These are phyloP conservation scores for Caenorhabditis sp. DNA, from an alignment of 2,888 invertebrate genomes.

Conservation along the genomic window DNA sequence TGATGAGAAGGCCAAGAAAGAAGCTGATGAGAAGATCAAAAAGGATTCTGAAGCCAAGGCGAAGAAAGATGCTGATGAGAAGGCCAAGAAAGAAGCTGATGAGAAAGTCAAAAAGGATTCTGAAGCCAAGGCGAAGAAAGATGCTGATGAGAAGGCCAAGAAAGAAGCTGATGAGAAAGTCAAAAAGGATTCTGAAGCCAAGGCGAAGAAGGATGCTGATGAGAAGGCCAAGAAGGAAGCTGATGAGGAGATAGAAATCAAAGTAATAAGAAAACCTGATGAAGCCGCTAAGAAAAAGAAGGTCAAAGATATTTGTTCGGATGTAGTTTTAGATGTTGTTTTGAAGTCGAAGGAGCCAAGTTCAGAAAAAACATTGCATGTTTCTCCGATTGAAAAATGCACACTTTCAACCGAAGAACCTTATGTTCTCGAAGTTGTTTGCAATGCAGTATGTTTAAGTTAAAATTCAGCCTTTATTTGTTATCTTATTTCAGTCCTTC, in stretches of 20 bases:
- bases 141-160: background rate
- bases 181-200: constrained; percentile 5
- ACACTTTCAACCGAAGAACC: constrained; percentile 19
- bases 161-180: background rate
- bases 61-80: constrained; percentile 1
- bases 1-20: constrained; percentile 3
- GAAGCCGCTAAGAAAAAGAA: constrained; percentile 20
- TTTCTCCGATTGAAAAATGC: constrained; percentile 9
- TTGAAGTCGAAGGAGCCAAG: background rate
- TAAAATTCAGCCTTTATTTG: background rate
- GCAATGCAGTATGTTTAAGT: constrained; percentile 19
- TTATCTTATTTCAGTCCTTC: constrained; percentile 17
- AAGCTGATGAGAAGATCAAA: constrained; percentile 5
- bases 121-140: constrained; percentile 1
- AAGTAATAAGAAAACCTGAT: background rate
- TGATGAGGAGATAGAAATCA: background rate
- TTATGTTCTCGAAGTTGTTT: constrained; percentile 29
- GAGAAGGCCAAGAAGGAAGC: constrained; percentile 4
- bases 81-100: constrained; percentile 8
- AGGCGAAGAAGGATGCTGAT: constrained; percentile 12
- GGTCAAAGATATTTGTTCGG: background rate
- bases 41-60: constrained; percentile 10
- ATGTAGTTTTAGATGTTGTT: background rate
- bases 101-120: background rate
- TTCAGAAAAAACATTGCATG: too few relatives aligned